phyloP scores from a whole-genome alignment of 2,113 vertebrate genomes.

The Microcebus murinus region DNA sequence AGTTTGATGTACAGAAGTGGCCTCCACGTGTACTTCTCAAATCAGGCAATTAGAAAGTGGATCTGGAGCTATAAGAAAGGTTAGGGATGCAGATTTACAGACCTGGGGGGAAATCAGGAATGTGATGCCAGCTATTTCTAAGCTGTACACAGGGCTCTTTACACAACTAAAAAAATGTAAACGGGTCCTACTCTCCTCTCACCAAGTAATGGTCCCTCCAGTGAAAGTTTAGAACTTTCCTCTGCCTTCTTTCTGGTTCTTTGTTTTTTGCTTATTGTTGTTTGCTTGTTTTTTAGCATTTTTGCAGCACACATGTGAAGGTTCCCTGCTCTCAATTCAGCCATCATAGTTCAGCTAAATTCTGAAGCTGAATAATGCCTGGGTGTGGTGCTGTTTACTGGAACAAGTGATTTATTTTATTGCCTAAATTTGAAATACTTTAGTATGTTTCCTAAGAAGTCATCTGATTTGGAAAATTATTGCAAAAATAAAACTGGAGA shows the following conservation, averaged over 20 bases:
- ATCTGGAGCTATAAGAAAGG: background rate
- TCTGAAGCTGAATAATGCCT: constrained; percentile 36
- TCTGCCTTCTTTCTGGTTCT: background rate
- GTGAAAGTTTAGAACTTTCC: background rate
- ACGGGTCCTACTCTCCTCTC: background rate
- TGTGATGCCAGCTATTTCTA: background rate
- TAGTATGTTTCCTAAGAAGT: constrained; percentile 49
- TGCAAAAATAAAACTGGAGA: constrained; percentile 36
- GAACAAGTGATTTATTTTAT: constrained; percentile 56
- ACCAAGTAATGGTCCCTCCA: background rate
- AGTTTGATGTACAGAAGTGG: background rate
- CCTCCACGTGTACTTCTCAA: background rate
- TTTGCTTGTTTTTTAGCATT: background rate
- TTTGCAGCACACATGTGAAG: background rate
- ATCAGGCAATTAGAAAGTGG: background rate
- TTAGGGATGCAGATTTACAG: background rate
- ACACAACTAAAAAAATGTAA: background rate
- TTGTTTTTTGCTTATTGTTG: background rate
- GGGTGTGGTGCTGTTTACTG: constrained; percentile 42
- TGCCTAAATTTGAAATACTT: constrained; percentile 48
- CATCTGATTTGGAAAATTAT: constrained; percentile 63
- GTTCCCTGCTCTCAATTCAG: background rate
- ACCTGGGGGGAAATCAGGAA: background rate
- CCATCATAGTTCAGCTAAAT: constrained; percentile 4
- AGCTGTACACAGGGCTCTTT: background rate